Base-by-base conservation (phyloP, 2,797 vertebrate genomes). In the Cirrhinus molitorella region DNA sequence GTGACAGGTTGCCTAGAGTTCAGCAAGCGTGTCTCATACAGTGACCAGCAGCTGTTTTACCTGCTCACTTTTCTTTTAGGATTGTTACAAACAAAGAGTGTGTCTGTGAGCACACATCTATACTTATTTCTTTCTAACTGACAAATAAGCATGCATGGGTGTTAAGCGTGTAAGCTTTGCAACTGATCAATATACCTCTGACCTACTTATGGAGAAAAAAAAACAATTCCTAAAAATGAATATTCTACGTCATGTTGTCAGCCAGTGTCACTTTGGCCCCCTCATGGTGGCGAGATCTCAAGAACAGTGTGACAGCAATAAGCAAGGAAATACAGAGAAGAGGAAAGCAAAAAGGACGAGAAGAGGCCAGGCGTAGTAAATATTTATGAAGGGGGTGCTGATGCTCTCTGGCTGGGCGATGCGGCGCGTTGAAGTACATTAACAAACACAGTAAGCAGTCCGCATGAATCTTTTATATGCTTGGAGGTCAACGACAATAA, bases 401-500 rank as follows among this genome's bases (percentile, higher is more conserved):
- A 53, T 86, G 84, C 89, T 89, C 79, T 80, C 81, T 83, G 70
- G 80, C 59, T 79, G 70, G 76, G 85, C 80, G 61, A 81, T 76
- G 87, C 87, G 79, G 79, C 77, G 83, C 86, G 9, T 91, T 92
- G 89, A 91, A 90, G 90, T 90, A 92, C 90, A 92, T 92, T 88
- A 91, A 91, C 89, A 90, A 89, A 89, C 86, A 91, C 73, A 86
- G 87, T 86, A 89, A 87, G 88, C 87, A 88, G 78, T 68, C 87
- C 45, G 17, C 90, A 94, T 94, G 90, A 94, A 94, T 95, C 85
- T 93, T 94, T 93, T 89, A 94, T 94, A 88, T 91, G 89, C 89
- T 89, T 77, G 83, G 85, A 88, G 90, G 89, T 86, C 84, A 85
- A 90, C 89, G 84, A 91, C 91, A 93, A 91, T 87, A 87, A 89